These are phyloP conservation scores for Mormyrus proboscirostris DNA, from an alignment of 2,797 vertebrate genomes.

Conservation along the genomic window DNA sequence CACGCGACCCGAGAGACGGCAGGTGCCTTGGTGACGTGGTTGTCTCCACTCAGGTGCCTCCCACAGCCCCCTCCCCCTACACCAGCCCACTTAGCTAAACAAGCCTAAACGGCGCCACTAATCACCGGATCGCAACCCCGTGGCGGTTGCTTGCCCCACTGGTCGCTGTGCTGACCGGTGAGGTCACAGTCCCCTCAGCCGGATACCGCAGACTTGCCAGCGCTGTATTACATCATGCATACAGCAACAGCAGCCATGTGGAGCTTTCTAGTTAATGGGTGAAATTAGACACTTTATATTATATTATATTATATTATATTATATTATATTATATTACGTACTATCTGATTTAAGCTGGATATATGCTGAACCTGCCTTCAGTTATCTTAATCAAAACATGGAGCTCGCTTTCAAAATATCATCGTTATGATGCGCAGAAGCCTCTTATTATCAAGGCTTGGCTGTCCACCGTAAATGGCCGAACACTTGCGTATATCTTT, in stretches of 20 bases:
- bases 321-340: no score
- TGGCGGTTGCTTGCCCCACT: neutral
- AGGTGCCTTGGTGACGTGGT: neutral
- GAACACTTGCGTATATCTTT: neutral
- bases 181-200: neutral
- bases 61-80: no score
- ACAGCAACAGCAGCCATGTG: neutral
- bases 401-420: neutral
- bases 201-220: neutral
- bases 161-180: neutral
- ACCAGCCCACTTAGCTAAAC: neutral
- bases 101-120: neutral
- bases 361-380: neutral
- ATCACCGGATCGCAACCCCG: neutral
- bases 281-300: neutral
- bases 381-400: neutral
- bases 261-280: neutral
- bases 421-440: neutral
- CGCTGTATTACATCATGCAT: neutral
- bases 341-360: neutral
- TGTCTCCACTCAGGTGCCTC: neutral
- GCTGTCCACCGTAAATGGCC: neutral
- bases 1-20: neutral
- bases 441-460: neutral
- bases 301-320: neutral